Conservation (phyloP, 2,113 vertebrate genomes). For the Sceloporus undulatus region DNA sequence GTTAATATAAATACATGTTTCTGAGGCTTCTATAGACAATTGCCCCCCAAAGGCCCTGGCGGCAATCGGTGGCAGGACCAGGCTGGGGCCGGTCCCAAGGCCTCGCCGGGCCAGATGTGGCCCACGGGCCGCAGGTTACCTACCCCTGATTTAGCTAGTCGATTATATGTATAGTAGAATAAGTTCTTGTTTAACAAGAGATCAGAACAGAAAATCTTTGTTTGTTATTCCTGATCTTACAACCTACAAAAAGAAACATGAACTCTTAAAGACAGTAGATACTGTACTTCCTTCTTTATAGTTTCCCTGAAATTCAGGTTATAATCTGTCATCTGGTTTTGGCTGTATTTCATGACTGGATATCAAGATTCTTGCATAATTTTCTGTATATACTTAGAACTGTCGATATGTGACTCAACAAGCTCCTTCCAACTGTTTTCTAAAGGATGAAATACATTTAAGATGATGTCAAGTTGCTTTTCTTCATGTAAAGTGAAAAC, state of each 20-base stretch:
- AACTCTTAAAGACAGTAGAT: not conserved
- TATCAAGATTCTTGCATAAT: not conserved
- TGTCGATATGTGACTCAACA: slow-evolving; percentile 61
- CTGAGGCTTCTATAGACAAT: too few relatives aligned
- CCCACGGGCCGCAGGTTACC: too few relatives aligned
- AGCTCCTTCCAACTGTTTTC: slow-evolving; percentile 39
- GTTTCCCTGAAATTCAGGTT: not conserved
- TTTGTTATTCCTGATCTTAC: not conserved
- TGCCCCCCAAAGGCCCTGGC: too few relatives aligned
- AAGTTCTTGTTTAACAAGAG: not conserved
- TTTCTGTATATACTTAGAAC: slow-evolving; percentile 44
- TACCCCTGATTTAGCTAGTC: too few relatives aligned
- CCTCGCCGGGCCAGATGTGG: too few relatives aligned
- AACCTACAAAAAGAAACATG: not conserved
- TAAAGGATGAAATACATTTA: not conserved
- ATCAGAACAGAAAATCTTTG: not conserved
- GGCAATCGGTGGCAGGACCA: too few relatives aligned
- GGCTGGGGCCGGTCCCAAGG: too few relatives aligned
- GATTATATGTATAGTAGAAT: too few relatives aligned
- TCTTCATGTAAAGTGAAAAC: slow-evolving; percentile 37
- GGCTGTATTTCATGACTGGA: not conserved
- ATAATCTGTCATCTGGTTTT: not conserved
- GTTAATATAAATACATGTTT: too few relatives aligned
- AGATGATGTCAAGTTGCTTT: not conserved
- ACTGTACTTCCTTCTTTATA: too few relatives aligned